Conservation (phyloP, 2,797 vertebrate genomes). For the Thunnus albacares region DNA sequence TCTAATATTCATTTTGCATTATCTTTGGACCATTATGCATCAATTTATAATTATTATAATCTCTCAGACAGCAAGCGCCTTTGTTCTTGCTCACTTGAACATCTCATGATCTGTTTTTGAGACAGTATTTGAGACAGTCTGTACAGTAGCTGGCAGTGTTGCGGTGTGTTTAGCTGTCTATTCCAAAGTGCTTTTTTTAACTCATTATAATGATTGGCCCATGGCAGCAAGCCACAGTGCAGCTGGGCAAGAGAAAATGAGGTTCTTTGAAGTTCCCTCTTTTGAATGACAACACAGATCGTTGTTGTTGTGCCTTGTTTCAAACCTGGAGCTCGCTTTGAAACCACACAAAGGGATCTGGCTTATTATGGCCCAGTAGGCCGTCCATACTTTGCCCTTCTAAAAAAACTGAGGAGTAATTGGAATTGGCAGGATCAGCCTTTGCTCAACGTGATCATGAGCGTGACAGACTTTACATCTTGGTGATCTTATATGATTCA, state of each 20-base stretch:
- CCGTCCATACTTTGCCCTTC: constrained; percentile 36
- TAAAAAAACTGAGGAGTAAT: constrained; percentile 30
- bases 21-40: neutral
- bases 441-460: constrained; percentile 16
- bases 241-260: constrained; percentile 71
- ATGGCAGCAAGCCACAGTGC: constrained; percentile 64
- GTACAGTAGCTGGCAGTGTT: constrained; percentile 24
- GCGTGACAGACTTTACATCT: constrained; percentile 17
- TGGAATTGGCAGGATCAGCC: constrained; percentile 39
- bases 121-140: constrained; percentile 23
- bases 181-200: constrained; percentile 36
- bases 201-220: constrained; percentile 76
- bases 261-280: constrained; percentile 74
- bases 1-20: neutral
- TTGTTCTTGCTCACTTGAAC: constrained; percentile 1
- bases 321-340: constrained; percentile 66
- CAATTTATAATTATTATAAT: neutral
- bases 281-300: constrained; percentile 69
- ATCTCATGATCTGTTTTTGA: constrained; percentile 16
- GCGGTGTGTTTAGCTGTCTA: constrained; percentile 32
- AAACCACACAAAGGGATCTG: constrained; percentile 57
- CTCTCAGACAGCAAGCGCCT: neutral
- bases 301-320: constrained; percentile 64
- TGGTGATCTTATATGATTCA: constrained; percentile 45
- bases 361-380: constrained; percentile 53